phyloP scores from a whole-genome alignment of 2,113 vertebrate species.

The Pelecanoides urinatrix region DNA sequence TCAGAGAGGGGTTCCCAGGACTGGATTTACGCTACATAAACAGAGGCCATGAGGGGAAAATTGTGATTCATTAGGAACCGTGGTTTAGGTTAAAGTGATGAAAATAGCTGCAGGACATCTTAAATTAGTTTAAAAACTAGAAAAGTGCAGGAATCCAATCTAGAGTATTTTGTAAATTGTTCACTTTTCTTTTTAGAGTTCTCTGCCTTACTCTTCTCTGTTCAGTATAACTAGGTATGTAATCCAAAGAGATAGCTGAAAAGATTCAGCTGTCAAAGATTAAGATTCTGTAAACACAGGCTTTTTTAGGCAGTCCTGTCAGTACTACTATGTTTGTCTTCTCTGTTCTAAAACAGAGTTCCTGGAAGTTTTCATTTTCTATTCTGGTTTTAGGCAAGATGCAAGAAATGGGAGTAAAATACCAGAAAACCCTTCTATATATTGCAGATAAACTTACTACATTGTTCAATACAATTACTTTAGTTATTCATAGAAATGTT shows the following conservation, averaged over 20 bases:
- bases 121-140: background rate
- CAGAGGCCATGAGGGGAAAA: background rate
- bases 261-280: background rate
- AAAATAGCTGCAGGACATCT: slow-evolving; percentile 18
- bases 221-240: background rate
- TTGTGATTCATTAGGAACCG: background rate
- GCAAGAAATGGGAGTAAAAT: background rate
- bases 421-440: background rate
- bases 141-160: background rate
- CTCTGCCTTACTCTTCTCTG: background rate
- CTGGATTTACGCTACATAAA: background rate
- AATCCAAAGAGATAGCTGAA: background rate
- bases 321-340: background rate
- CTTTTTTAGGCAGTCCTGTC: background rate
- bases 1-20: background rate
- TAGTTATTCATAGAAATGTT: background rate
- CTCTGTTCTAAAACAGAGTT: background rate
- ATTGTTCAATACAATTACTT: background rate
- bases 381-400: background rate
- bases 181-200: background rate
- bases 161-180: background rate
- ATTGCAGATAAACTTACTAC: background rate
- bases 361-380: background rate
- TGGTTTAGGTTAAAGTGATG: background rate
- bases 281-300: background rate